Evolutionary conservation across 2,888 invertebrate genomes (phyloP).

Genomic region (Aethes cnicana): DNA sequence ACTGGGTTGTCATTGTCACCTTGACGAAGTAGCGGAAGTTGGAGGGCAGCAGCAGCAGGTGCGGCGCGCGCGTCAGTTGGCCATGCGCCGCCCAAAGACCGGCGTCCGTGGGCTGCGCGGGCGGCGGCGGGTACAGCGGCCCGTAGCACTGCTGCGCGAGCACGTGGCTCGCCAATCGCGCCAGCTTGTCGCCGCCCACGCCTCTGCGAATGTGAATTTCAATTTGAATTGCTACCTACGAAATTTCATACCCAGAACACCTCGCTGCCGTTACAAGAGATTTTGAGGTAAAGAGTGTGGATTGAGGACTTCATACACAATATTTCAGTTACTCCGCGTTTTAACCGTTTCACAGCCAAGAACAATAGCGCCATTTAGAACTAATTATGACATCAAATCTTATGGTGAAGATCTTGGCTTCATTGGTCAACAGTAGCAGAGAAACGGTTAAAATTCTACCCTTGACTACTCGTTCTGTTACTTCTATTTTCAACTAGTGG

Average conservation of each 20-base stretch:
- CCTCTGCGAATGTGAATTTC: slow-evolving; percentile 47
- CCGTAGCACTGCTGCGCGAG: slow-evolving; percentile 90
- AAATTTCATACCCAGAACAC: too few species aligned
- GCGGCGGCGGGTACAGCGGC: slow-evolving; percentile 89
- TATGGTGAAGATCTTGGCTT: too few species aligned
- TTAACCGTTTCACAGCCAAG: not conserved
- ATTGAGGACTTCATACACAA: too few species aligned
- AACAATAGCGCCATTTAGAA: not conserved
- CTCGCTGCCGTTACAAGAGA: too few species aligned
- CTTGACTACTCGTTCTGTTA: too few species aligned
- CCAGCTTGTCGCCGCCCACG: slow-evolving; percentile 85
- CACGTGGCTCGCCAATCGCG: slow-evolving; percentile 88
- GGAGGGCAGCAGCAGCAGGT: slow-evolving; percentile 92
- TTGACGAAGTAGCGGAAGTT: slow-evolving; percentile 92
- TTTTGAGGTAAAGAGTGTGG: too few species aligned
- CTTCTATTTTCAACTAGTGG: too few species aligned
- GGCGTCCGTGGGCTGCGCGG: slow-evolving; percentile 87
- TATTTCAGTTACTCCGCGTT: too few species aligned
- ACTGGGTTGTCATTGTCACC: slow-evolving; percentile 72
- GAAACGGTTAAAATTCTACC: too few species aligned
- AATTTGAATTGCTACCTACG: too few species aligned
- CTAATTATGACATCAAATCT: too few species aligned
- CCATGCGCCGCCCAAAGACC: slow-evolving; percentile 87
- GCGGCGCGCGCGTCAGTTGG: slow-evolving; percentile 88
- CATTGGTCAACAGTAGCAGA: too few species aligned